Conservation (phyloP, 1,140 invertebrate species). For the Eumeta japonica region DNA sequence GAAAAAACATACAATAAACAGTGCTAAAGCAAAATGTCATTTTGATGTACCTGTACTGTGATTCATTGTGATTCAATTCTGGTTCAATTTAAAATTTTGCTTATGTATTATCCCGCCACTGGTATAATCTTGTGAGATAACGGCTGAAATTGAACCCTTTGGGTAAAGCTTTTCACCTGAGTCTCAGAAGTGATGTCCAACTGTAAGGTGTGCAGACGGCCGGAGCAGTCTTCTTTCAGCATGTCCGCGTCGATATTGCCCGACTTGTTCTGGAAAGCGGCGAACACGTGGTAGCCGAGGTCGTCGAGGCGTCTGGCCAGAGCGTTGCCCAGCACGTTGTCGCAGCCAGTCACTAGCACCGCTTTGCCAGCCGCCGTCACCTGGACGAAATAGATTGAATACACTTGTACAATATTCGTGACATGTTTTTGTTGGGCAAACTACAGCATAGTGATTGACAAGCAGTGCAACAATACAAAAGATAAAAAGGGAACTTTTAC, state of each 20-base stretch:
- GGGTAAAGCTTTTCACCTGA: constrained; percentile 37
- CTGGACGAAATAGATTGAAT: constrained; percentile 58
- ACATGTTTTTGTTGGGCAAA: no score
- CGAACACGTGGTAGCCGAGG: constrained; percentile 79
- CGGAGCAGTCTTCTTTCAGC: constrained; percentile 73
- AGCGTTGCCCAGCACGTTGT: constrained; percentile 73
- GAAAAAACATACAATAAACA: no score
- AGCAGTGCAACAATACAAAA: no score
- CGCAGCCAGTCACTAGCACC: constrained; percentile 82
- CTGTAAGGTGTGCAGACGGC: constrained; percentile 70
- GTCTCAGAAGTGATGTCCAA: constrained; percentile 74
- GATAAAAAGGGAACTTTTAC: no score
- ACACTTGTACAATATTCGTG: no score
- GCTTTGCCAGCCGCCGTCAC: constrained; percentile 76
- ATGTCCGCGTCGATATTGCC: constrained; percentile 68
- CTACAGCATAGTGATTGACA: no score
- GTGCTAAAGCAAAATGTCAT: no score
- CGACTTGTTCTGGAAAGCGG: constrained; percentile 67
- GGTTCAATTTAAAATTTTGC: no score
- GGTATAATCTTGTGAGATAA: neutral
- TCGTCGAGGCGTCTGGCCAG: constrained; percentile 75
- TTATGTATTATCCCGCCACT: no score
- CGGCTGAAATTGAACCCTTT: neutral
- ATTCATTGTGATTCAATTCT: no score
- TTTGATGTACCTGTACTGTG: no score